Conservation (phyloP, 2,888 invertebrate genomes). For the Malacosoma neustria region DNA sequence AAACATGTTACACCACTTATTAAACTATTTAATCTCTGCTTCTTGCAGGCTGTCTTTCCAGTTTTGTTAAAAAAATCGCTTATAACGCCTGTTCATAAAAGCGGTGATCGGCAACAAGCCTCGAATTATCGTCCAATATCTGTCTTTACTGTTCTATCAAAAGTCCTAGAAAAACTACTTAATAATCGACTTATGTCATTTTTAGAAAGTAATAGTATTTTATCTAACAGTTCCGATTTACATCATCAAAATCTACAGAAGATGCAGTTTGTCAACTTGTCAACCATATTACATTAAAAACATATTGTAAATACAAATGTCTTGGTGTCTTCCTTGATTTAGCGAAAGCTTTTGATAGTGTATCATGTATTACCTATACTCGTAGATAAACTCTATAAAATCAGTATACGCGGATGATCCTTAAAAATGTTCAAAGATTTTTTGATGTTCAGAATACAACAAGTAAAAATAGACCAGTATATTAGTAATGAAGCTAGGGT, state of each 20-base stretch:
- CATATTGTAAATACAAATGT: slow-evolving; percentile 6
- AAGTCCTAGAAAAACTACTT: slow-evolving; percentile 4
- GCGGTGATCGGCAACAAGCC: not conserved
- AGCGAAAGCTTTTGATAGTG: slow-evolving; percentile 8
- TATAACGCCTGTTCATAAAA: not conserved
- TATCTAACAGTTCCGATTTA: slow-evolving; percentile 8
- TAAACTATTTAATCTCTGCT: not conserved
- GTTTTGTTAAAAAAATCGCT: not conserved
- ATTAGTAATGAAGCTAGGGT: not conserved
- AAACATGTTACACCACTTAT: not conserved
- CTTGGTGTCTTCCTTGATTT: slow-evolving; percentile 5
- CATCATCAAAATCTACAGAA: slow-evolving; percentile 3
- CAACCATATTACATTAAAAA: not conserved
- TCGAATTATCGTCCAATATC: slow-evolving; percentile 5
- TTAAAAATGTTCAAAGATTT: slow-evolving; percentile 5
- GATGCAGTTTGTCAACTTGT: slow-evolving; percentile 2
- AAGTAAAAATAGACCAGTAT: not conserved
- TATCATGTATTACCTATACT: slow-evolving; percentile 9
- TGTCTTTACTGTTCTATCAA: slow-evolving; percentile 3
- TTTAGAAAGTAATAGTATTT: slow-evolving; percentile 1
- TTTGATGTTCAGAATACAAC: slow-evolving; percentile 2
- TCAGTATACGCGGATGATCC: slow-evolving; percentile 6
- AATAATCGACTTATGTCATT: slow-evolving; percentile 3
- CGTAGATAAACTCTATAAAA: slow-evolving; percentile 5
- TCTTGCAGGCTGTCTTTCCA: not conserved